Evolutionary conservation across 2,113 vertebrate genomes (phyloP).

Genomic region (Peromyscus polionotus): DNA sequence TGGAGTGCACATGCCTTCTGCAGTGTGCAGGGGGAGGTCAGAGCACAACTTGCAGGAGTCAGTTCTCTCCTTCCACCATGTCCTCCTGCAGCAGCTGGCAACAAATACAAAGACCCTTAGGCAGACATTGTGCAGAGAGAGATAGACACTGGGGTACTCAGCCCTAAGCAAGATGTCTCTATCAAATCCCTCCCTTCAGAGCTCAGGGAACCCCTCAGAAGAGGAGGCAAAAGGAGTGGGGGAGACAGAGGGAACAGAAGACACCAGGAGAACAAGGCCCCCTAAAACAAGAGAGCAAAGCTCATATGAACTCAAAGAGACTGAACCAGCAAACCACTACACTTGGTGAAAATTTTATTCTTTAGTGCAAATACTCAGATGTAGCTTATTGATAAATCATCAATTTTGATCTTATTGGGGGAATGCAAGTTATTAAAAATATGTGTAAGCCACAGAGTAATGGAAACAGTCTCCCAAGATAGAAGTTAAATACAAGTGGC

Average conservation of each 20-base stretch:
- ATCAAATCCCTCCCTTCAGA: not conserved
- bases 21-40: not conserved
- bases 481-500: conserved; percentile 22
- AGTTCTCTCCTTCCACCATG: not conserved
- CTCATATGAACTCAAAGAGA: not conserved
- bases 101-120: not conserved
- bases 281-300: not conserved
- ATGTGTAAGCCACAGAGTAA: conserved; percentile 36
- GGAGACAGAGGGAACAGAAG: not conserved
- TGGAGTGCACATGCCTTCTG: too few relatives aligned
- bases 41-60: not conserved
- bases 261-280: not conserved
- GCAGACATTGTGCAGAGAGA: too few relatives aligned
- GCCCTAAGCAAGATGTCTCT: not conserved
- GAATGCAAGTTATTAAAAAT: not conserved
- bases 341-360: conserved; percentile 44
- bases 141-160: not conserved
- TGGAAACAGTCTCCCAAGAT: conserved; percentile 33
- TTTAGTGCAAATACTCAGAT: conserved; percentile 12
- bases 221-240: not conserved
- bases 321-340: not conserved
- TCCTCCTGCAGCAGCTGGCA: not conserved
- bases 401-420: conserved; percentile 35
- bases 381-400: conserved; percentile 2
- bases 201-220: not conserved